A percentile compares a stretch with the other conserved stretches of the same genome.
These are phyloP conservation scores for Potamilus streckersoni DNA, from an alignment of 1,140 invertebrate genomes.

Conservation along the genomic window DNA sequence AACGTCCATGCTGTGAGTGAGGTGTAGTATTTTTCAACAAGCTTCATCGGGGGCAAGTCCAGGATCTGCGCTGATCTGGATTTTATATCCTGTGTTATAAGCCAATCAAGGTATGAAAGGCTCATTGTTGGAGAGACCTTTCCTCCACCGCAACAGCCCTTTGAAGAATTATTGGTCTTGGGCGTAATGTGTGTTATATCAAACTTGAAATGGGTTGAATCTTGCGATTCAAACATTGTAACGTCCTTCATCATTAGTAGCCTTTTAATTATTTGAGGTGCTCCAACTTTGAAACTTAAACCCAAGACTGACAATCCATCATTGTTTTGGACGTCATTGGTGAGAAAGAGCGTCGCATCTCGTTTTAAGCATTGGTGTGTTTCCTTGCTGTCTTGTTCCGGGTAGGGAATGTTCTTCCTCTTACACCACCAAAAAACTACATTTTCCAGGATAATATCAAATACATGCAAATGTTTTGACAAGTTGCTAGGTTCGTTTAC, in stretches of 20 bases:
- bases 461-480: slow-evolving; percentile 31
- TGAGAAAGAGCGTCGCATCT: slow-evolving; percentile 36
- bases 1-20: slow-evolving; percentile 45
- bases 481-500: slow-evolving; percentile 20
- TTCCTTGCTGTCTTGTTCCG: slow-evolving; percentile 34
- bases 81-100: slow-evolving; percentile 34
- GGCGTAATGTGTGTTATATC: slow-evolving; percentile 50
- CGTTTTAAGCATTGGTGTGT: slow-evolving; percentile 23
- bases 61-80: slow-evolving; percentile 41
- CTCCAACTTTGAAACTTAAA: slow-evolving; percentile 42
- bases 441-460: slow-evolving; percentile 41
- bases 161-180: slow-evolving; percentile 34
- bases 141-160: slow-evolving; percentile 15
- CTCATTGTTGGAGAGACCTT: slow-evolving; percentile 19
- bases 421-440: slow-evolving; percentile 45
- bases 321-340: slow-evolving; percentile 43
- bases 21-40: slow-evolving; percentile 53
- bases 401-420: slow-evolving; percentile 27
- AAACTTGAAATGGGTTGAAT: slow-evolving; percentile 14
- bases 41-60: slow-evolving; percentile 49
- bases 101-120: slow-evolving; percentile 42
- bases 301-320: slow-evolving; percentile 44
- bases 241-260: slow-evolving; percentile 35
- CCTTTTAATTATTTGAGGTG: slow-evolving; percentile 31
- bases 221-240: slow-evolving; percentile 26